Base-by-base conservation (phyloP, 1,140 invertebrate species). In the Eriosoma lanigerum region DNA sequence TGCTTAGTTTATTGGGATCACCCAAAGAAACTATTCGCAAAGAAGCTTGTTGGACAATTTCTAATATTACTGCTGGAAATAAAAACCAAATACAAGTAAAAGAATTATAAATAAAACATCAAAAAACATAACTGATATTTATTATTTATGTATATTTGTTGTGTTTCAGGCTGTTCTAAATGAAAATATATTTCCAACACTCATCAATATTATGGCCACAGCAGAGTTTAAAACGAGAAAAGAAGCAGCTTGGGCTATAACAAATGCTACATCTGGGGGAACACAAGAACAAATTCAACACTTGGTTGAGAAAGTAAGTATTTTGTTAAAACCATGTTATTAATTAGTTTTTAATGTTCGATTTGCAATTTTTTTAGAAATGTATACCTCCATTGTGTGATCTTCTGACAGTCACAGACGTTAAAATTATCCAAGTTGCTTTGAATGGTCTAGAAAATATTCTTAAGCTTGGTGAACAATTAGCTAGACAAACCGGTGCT, bases 1-100 rank as follows among this genome's bases (percentile, higher is more conserved):
- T 99, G 60, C 88, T 93, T 78, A 91, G 94, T 85, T 87, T 98
- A 44, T 88, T 99, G 62, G 89, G 89, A 62, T 92, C 92, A 12
- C 84, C 88, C 52, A 94, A 94, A 84, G 97, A 98, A 87, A 90
- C 92, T 32, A 92, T 98, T 64, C 90, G 93, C 73, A 99, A 99
- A 88, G 97, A 99, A 87, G 95, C 96, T 9, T 98, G 96, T 85
- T 99, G 97, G 97, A 98, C 97, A 60, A 93, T 99, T 82, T 98
- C 96, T 54, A 99, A 99, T 87, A 98, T 99, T 73, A 98, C 97
- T 4, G 97, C 97, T 76, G 97, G 97, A 68, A 98, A 98, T 87
- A 90, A 93, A 66, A 90, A 92, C 83, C 97, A 98, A 88, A 96
- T 97, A 83, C 93, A 94, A 88, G 92, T 92, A 83, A 70, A 21